Base-by-base conservation (phyloP, 1,140 invertebrate species). In the Camponotus floridanus region DNA sequence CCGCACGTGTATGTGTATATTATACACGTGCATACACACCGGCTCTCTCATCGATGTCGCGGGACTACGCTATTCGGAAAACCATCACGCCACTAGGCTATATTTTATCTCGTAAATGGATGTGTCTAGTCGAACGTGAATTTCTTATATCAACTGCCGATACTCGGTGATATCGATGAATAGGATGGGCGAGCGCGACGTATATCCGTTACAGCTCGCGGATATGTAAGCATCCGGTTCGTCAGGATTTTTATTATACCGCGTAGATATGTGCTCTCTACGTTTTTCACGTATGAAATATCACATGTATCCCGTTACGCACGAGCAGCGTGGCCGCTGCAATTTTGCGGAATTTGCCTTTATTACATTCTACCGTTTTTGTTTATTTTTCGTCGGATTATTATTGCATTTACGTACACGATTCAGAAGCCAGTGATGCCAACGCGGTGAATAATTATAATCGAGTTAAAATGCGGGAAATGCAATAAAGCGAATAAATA, bases 71-170 rank as follows among this genome's bases (percentile, higher is more conserved):
- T 13, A 81, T 74, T 83, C 76, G 62, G 51, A 71, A 83, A 78
- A 84, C 59, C 67, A 88, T 88, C 84, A 89, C 76, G 83, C 83
- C 51, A 86, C 55, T 55, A 48, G 51, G 51, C 83, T 59, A 85
- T 87, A 87, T 89, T 89, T 89, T 76, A 89, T 13, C 71, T 76
- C 13, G 70, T 62, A 86, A 89, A 89, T 89, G 71, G 65, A 89
- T 84, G 87, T 62, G 88, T 86, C 88, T 86, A 48, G 39, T 11
- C 45, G 86, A 78, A 76, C 62, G 45, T 62, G 81, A 86, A 86
- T 85, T 85, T 88, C 87, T 88, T 88, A 88, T 61, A 85, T 86
- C 76, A 78, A 76, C 87, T 68, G 88, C 48, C 87, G 85, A 89
- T 89, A 81, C 78, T 71, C 33, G 64, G 33, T 71, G 87, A 86